phyloP scores from a whole-genome alignment of 2,888 invertebrate species.

The Brachypalpus laphriformis region DNA sequence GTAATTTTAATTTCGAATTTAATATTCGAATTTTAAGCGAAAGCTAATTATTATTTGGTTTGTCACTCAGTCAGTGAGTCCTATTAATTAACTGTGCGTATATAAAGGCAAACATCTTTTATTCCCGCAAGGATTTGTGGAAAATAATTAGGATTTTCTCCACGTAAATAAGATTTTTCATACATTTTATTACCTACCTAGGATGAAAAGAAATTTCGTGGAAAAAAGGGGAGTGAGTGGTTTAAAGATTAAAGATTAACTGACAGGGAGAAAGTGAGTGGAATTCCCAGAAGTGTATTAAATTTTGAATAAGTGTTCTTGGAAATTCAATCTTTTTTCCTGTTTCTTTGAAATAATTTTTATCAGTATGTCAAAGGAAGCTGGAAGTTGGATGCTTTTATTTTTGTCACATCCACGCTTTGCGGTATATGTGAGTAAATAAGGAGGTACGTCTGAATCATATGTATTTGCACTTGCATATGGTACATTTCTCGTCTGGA shows the following conservation, averaged over 20 bases:
- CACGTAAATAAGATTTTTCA: conserved; percentile 7
- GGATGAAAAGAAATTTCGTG: background rate
- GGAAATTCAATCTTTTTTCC: background rate
- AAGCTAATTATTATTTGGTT: conserved; percentile 58
- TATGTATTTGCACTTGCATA: too few relatives aligned
- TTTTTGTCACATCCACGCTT: background rate
- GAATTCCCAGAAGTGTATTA: background rate
- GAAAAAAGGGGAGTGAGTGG: background rate
- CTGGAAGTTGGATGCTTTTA: background rate
- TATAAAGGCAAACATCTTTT: conserved; percentile 12
- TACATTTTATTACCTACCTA: background rate
- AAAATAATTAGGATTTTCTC: conserved; percentile 35
- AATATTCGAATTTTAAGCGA: conserved; percentile 34
- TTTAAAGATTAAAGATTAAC: background rate
- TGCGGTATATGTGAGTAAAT: too few relatives aligned
- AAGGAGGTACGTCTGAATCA: too few relatives aligned
- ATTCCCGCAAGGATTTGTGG: background rate
- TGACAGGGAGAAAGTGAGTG: background rate
- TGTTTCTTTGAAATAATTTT: background rate
- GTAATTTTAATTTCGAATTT: conserved; percentile 60
- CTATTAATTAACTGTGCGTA: conserved; percentile 50
- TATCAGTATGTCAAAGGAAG: background rate
- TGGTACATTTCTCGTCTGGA: too few relatives aligned
- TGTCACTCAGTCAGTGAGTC: conserved; percentile 45
- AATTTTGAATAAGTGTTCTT: background rate